phyloP scores from a whole-genome alignment of 2,797 vertebrate species.

The Arrhamphus sclerolepis region DNA sequence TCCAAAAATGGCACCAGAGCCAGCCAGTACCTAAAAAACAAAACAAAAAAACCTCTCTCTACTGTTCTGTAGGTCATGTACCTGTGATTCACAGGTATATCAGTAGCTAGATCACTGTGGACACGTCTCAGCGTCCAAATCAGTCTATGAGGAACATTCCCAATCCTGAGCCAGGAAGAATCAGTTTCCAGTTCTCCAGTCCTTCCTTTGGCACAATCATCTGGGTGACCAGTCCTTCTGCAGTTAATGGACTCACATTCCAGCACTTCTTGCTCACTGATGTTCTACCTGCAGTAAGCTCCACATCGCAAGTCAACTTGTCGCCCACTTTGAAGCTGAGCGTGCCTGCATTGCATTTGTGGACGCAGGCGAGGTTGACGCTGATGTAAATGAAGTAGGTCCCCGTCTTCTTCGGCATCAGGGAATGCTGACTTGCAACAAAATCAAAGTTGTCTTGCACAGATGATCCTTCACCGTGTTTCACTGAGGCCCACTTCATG shows the following conservation, averaged over 20 bases:
- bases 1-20: not conserved
- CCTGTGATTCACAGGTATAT: not conserved
- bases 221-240: accelerated
- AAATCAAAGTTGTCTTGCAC: slow-evolving; percentile 45
- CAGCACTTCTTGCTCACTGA: slow-evolving; percentile 65
- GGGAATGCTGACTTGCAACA: accelerated
- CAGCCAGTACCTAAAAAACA: not conserved
- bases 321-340: slow-evolving; percentile 13
- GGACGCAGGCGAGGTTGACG: slow-evolving; percentile 56
- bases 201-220: slow-evolving; percentile 1
- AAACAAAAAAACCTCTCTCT: slow-evolving; percentile 9
- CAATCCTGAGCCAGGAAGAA: slow-evolving; percentile 30
- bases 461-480: accelerated
- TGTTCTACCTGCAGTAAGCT: not conserved
- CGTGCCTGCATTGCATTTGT: accelerated
- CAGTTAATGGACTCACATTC: slow-evolving; percentile 18
- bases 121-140: not conserved
- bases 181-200: slow-evolving; percentile 45
- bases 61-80: not conserved
- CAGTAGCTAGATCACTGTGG: not conserved
- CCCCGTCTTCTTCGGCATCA: slow-evolving; percentile 19
- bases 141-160: slow-evolving; percentile 73
- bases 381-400: slow-evolving; percentile 66
- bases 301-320: slow-evolving; percentile 51
- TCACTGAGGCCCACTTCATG: accelerated